Base-by-base conservation (phyloP, 2,113 vertebrate genomes). In the Antennarius striatus region DNA sequence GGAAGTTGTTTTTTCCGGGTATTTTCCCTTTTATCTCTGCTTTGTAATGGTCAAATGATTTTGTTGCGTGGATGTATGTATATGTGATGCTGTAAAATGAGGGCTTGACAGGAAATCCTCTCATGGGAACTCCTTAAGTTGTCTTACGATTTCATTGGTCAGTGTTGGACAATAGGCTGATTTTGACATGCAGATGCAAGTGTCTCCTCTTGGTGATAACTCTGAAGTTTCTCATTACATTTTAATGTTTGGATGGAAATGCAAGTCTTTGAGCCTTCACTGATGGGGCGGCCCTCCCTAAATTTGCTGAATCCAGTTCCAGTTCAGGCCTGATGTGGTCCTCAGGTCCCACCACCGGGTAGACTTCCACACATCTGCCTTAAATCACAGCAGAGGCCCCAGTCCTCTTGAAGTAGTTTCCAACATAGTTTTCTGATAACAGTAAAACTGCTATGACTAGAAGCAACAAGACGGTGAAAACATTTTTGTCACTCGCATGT, bases 331-430 rank as follows among this genome's bases (percentile, higher is more conserved):
- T 13, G 57, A 74, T 67, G 56, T 42, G 59, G 29, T 61, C 56
- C 58, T 51, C 12, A 22, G 54, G 49, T 78, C 59, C 74, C 47
- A 68, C 47, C 22, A 42, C 69, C 71, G 71, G 63, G 47, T 53
- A 74, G 56, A 75, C 50, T 77, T 87, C 74, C 78, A 89, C 79
- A 90, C 88, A 91, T 91, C 85, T 91, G 88, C 73, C 74, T 87
- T 73, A 68, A 84, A 89, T 90, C 80, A 76, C 77, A 66, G 49
- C 56, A 4, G 68, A 81, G 66, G 63, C 82, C 58, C 51, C 66
- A 68, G 39, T 65, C 30, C 39, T 1, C 69, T 80, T 74, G 48
- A 83, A 80, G 77, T 17, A 1, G 50, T 80, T 86, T 88, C 11
- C 64, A 64, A 76, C 79, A 72, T 75, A 79, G 74, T 66, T 83